Evolutionary conservation across 1,140 invertebrate genomes (phyloP).

Genomic region (Platorchestia sp.): DNA sequence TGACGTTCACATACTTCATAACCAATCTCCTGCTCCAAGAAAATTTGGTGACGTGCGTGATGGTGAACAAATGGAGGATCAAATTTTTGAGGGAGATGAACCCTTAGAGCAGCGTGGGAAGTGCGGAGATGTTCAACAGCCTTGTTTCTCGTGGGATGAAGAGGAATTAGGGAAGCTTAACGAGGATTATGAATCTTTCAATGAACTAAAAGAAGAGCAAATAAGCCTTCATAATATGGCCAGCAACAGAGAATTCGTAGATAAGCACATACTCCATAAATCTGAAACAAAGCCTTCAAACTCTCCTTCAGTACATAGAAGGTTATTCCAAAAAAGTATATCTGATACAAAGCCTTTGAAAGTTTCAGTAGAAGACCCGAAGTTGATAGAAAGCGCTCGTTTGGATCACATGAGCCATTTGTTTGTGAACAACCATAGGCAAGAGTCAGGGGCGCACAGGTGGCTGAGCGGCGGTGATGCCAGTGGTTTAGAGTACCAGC

Average conservation of each 20-base stretch:
- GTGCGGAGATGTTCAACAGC: neutral
- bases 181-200: neutral
- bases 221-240: neutral
- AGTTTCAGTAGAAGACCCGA: neutral
- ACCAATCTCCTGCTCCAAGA: neutral
- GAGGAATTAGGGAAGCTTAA: neutral
- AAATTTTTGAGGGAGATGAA: neutral
- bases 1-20: neutral
- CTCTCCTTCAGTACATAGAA: neutral
- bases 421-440: neutral
- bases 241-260: neutral
- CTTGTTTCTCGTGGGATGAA: neutral
- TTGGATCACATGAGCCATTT: neutral
- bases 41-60: neutral
- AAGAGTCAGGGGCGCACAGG: neutral
- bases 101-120: neutral
- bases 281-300: neutral
- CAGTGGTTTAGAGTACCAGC: conserved; percentile 19
- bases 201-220: neutral
- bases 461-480: conserved; percentile 1
- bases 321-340: neutral
- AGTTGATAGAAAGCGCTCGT: conserved; percentile 32
- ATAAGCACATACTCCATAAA: neutral
- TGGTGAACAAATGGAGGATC: neutral
- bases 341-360: neutral